Evolutionary conservation across 2,888 invertebrate genomes (phyloP).

Genomic region (Tetramorium bicarinatum): DNA sequence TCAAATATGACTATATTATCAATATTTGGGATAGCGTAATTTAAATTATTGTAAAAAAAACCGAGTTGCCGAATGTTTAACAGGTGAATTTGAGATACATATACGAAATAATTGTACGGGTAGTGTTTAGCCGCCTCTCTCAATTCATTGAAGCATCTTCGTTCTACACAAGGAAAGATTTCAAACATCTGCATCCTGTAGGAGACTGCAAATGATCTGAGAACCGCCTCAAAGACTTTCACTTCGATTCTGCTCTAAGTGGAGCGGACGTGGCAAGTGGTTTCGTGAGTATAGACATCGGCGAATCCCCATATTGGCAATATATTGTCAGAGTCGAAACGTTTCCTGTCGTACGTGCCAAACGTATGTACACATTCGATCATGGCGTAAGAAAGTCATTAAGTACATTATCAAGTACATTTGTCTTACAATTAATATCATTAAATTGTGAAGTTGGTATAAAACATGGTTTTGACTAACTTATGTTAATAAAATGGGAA

Average conservation of each 20-base stretch:
- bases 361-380: constrained; percentile 21
- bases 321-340: constrained; percentile 30
- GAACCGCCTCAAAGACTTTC: constrained; percentile 75
- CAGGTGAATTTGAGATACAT: not conserved
- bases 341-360: constrained; percentile 31
- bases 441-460: not conserved
- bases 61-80: constrained; percentile 4
- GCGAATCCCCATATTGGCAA: constrained; percentile 59
- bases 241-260: constrained; percentile 75
- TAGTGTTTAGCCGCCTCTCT: constrained; percentile 21
- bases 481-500: not conserved
- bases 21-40: not conserved
- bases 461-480: not conserved
- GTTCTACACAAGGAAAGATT: constrained; percentile 65
- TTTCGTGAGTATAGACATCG: constrained; percentile 65
- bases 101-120: constrained; percentile 46
- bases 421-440: constrained; percentile 3
- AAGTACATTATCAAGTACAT: not conserved
- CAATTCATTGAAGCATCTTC: constrained; percentile 57
- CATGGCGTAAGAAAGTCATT: constrained; percentile 8
- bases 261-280: constrained; percentile 78
- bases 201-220: constrained; percentile 76
- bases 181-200: constrained; percentile 76
- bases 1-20: too few species aligned
- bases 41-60: not conserved